Percentiles rank a stretch among this genome's conserved stretches.
Conservation (phyloP, 2,113 vertebrate species). For the Cyanocitta stelleri region DNA sequence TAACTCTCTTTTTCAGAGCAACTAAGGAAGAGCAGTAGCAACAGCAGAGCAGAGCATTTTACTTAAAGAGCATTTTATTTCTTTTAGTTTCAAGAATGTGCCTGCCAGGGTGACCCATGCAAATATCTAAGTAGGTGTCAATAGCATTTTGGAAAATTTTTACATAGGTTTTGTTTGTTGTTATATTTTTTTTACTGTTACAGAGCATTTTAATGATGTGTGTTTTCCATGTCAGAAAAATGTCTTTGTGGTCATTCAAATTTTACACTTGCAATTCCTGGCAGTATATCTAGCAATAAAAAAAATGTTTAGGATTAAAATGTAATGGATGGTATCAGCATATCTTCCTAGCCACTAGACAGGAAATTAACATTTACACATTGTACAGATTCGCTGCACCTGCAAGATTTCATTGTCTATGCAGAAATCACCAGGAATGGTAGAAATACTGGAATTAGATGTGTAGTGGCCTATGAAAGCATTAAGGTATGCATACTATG, state of each 20-base stretch:
- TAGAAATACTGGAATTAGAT: not conserved
- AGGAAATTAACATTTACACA: not conserved
- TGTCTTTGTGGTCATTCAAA: not conserved
- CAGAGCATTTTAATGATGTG: not conserved
- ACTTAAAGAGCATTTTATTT: not conserved
- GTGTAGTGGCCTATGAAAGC: not conserved
- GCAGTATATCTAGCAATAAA: not conserved
- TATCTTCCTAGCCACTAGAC: not conserved
- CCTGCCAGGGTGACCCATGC: not conserved
- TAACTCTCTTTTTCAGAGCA: not conserved
- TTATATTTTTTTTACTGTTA: not conserved
- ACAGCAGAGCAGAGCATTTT: not conserved
- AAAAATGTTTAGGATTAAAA: constrained; percentile 43
- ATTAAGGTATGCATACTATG: not conserved
- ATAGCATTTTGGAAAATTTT: not conserved
- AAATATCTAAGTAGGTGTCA: not conserved
- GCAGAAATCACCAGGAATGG: not conserved
- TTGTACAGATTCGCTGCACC: not conserved
- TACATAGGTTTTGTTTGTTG: not conserved
- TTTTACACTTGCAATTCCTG: not conserved
- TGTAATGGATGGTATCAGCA: not conserved
- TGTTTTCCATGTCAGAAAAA: not conserved
- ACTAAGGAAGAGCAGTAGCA: not conserved
- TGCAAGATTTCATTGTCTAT: constrained; percentile 3
- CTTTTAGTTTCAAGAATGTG: not conserved